Base-by-base conservation (phyloP, 2,888 invertebrate genomes). In the Agrilus cyanescens region DNA sequence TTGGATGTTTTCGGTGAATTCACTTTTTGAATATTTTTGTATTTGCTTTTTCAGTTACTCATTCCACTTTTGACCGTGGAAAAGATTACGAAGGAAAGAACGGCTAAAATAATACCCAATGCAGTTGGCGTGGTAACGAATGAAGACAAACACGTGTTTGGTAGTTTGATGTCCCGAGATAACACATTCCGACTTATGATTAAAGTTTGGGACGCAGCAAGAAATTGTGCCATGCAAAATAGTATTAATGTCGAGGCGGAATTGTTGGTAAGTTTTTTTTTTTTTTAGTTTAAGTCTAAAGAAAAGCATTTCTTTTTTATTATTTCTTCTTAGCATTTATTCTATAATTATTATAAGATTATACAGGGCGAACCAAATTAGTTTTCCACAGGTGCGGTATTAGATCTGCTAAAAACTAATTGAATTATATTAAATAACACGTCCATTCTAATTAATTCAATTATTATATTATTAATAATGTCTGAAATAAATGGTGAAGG, bases 51-150 rank as follows among this genome's bases (percentile, higher is more conserved):
- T 16, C 69, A 89, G 87, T 72, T 93, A 53, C 73, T 93, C 57
- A 91, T 95, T 60, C 91, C 93, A 36, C 83, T 90, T 52, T 74
- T 76, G 43, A 82, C 85, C 46, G 91, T 95, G 43, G 76, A 83
- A 41, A 81, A 84, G 62, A 87, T 95, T 58, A 89, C 86, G 33
- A 89, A 93, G 63, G 93, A 93, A 69, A 89, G 88, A 68, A 93
- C 91, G 45, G 94, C 91, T 2, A 78, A 86, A 53, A 89, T 95
- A 53, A 90, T 95, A 57, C 94, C 94, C 38, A 94, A 94, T 67
- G 94, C 94, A 12, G 87, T 95, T 44, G 91, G 90, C 20, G 82
- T 90, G 30, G 75, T 78, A 45, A 91, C 91, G n/a, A 74, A 79
- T 37, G 82, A 85, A 57, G 84, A 86, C 57, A 82, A 89, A 38